Evolutionary conservation across 2,797 vertebrate genomes (phyloP), one percentile per base, ranked within the genome.

Genomic region (Huso huso): DNA sequence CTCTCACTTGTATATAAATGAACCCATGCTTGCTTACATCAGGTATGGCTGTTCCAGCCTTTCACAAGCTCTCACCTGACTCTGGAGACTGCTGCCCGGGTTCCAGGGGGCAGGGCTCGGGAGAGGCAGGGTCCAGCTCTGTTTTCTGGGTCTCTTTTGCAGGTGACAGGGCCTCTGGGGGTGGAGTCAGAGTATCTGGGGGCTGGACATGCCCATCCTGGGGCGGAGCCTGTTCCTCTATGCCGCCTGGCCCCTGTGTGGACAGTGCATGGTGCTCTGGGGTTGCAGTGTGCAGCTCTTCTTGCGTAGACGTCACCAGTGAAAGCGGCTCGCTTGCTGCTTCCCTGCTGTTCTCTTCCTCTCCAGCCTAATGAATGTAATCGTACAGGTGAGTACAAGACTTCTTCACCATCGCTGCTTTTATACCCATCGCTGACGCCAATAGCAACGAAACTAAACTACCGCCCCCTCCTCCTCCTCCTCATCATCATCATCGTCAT

Each of bases 181-280:
- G 88, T 10, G 88, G 88, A 1, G 88, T 90, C 10, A 90, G 74
- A 1, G 87, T 90, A 73, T 89, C 87, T 10, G 88, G 76, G 67
- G 87, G 77, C 53, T 83, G 80, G 62, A 79, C 81, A 1, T 83
- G 73, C 62, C 76, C 70, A 57, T 86, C 81, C 65, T 78, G 83
- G 72, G 77, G 55, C 15, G 77, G 18, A 9, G 69, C 13, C 61
- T 77, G 74, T 72, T 87, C 84, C 49, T 75, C 51, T 60, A 62
- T 70, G 37, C 74, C 23, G 77, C 76, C 18, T 77, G 69, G 72
- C 79, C 72, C 79, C 81, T 18, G 77, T 10, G 8, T 77, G 70
- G 0, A 70, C 69, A 4, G 72, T 51, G 12, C 69, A 66, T 66
- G 68, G 55, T 91, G 87, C 70, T 90, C 87, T 10, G 85, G 86